Base-by-base conservation (phyloP, 2,888 invertebrate genomes). In the Lithophane socia region DNA sequence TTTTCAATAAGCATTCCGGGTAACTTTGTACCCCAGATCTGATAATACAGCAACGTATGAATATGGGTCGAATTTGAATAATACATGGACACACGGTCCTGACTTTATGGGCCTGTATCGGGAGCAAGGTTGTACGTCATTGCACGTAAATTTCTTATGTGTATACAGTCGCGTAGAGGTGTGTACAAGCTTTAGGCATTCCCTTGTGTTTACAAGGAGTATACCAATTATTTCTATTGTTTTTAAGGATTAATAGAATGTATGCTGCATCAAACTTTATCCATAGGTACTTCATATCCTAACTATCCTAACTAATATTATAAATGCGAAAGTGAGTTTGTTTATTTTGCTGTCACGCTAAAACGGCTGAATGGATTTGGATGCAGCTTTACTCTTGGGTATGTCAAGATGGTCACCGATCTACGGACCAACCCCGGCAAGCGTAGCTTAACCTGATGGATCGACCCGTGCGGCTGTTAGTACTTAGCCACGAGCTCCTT, bases 1-100 rank as follows among this genome's bases (percentile, higher is more conserved):
- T 60, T 79, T 84, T 80, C 84, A 80, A 80, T 84, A 80, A 80
- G 16, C 54, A 4, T 18, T 24, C 16, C 37, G 13, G n/a, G 47
- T 64, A 29, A 29, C 79, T 64, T 58, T 29, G 18, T 66, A 52
- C 49, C 56, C 13, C 44, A 12, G 56, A 52, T 80, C 72, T 80
- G 74, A 63, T 84, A 58, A 68, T 73, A 70, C 66, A 71, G 66
- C 64, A 73, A 37, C 54, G 80, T 84, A 80, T 80, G 77, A 77
- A 87, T 82, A 76, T 82, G 76, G 87, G 82, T 83, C 88, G 71
- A 83, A 86, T 87, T 87, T 87, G 87, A 87, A 87, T 87, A 89
- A 87, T 77, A 89, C 86, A 87, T 89, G 74, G 49, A 58, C 70
- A 80, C 86, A 81, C 81, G 69, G 56, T 83, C 71, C 54, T 67